Evolutionary conservation across 2,888 invertebrate genomes (phyloP).

Genomic region (Cyclophora punctaria): DNA sequence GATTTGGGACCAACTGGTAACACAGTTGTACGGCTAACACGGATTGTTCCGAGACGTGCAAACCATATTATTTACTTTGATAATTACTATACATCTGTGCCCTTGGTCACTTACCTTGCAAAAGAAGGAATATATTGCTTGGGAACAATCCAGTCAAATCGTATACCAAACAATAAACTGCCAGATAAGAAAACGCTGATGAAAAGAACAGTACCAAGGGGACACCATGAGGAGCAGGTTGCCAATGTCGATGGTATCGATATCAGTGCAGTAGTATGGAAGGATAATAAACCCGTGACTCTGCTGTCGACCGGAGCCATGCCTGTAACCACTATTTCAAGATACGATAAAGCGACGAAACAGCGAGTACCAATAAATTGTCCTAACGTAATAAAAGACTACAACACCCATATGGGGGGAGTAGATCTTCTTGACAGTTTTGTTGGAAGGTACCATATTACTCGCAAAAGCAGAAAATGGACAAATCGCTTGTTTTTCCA

Average conservation of each 20-base stretch:
- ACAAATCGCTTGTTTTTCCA: constrained; percentile 3
- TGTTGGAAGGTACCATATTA: constrained; percentile 1
- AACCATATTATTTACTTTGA: constrained; percentile 30
- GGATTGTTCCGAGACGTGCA: constrained; percentile 24
- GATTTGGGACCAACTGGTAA: constrained; percentile 23
- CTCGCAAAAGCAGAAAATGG: constrained; percentile 3
- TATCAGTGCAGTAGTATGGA: constrained; percentile 34
- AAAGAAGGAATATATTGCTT: constrained; percentile 28
- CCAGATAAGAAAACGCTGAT: constrained; percentile 32
- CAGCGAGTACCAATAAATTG: constrained; percentile 31
- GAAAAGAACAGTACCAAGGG: constrained; percentile 34
- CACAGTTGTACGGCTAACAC: constrained; percentile 24
- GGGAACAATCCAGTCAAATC: constrained; percentile 33
- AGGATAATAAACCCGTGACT: constrained; percentile 33
- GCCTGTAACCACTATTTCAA: constrained; percentile 27
- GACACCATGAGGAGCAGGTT: constrained; percentile 34
- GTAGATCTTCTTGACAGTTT: constrained; percentile 28
- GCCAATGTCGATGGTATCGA: constrained; percentile 31
- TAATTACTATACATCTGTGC: constrained; percentile 30
- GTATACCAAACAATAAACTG: constrained; percentile 29
- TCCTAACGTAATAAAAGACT: constrained; percentile 33
- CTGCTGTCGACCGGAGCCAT: constrained; percentile 26
- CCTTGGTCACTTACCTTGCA: constrained; percentile 24
- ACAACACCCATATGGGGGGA: constrained; percentile 40
- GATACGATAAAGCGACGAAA: constrained; percentile 32